Base-by-base conservation (phyloP, 1,140 invertebrate species). In the Alviniconcha marisindica region DNA sequence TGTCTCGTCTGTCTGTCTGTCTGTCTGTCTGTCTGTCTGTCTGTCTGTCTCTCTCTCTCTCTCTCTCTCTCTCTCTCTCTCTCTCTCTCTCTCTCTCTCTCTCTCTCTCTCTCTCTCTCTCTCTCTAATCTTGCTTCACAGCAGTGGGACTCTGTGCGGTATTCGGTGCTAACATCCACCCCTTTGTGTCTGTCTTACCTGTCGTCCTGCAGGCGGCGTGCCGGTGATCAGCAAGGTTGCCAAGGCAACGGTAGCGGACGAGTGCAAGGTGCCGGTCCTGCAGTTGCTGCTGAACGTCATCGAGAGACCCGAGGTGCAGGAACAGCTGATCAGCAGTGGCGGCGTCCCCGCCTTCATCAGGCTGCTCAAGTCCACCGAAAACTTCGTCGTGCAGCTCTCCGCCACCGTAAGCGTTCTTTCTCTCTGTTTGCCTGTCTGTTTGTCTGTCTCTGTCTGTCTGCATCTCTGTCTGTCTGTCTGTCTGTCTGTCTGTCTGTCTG, bases 201-300 rank as follows among this genome's bases (percentile, higher is more conserved):
- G n/a, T n/a, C n/a, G 14, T 66, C 7, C n/a, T 40, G 2, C 73
- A 84, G 91, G 90, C 63, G 90, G 88, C 12, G 80, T 91, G 40
- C 89, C 90, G 24, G 87, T 87, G 1, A 88, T 91, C 33, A 86
- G 91, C 15, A 91, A 91, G 81, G 88, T 92, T 33, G 89, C 88
- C 60, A 90, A 90, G 84, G 85, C 82, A 33, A 83, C 81, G 24
- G 77, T 91, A 0, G 83, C 82, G 76, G 89, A 91, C 60, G 83
- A 90, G 4, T 86, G 89, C 38, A 92, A 91, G 83, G 85, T 89
- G 31, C 90, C 88, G 44, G 85, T 88, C 10, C 85, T 92, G 44
- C 88, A 90, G 40, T 82, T 86, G 14, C 83, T 93, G 38, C 77
- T 92, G 38, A 93, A 92, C 80, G 85, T 93, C 10, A 81, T 92